Evolutionary conservation across 2,888 invertebrate genomes (phyloP), one percentile per base, ranked within the genome.

Genomic region (Ernsta delagoae): DNA sequence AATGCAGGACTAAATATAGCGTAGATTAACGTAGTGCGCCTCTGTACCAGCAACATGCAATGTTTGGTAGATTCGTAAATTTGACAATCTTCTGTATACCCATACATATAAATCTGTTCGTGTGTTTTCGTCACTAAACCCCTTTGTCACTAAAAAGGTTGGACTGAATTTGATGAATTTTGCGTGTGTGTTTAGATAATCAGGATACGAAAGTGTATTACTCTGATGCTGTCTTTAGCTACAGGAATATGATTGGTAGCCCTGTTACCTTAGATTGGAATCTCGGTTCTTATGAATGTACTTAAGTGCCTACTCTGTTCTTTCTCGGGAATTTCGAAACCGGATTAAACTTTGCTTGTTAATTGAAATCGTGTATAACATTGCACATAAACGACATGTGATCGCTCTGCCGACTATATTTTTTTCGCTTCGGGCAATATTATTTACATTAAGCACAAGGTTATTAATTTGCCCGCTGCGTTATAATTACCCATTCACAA

Each of bases 351-450:
- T 57, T 45, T 56, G 56, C 24, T 48, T 41, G 31, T 48, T 68
- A 62, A 68, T 68, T 68, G 62, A 57, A 68, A 57, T 62, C 68
- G 68, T 68, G 68, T 68, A 45, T 39, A 67, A 57, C 56, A 16
- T 48, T 62, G 48, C 43, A 60, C 43, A 68, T 57, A 59, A 41
- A 48, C 45, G 61, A 61, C 36, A 60, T 54, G 68, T 54, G 68
- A 43, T 43, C 56, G 57, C 39, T 57, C 41, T 39, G 31, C 31
- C 24, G 59, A 31, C 12, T 59, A 53, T 36, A 57, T 62, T 48
- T 60, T 60, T 61, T 67, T 45, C 31, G 54, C 64, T 39, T 11
- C 43, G 31, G 45, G 64, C 64, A 54, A 12, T 43, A 45, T 56
- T 64, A 67, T 48, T 9, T 54, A 67, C 67, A 56, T 56, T 67